Percentiles rank a stretch among this genome's conserved stretches.
Conservation (phyloP, 2,888 invertebrate species). For the Osedax fenrisi region DNA sequence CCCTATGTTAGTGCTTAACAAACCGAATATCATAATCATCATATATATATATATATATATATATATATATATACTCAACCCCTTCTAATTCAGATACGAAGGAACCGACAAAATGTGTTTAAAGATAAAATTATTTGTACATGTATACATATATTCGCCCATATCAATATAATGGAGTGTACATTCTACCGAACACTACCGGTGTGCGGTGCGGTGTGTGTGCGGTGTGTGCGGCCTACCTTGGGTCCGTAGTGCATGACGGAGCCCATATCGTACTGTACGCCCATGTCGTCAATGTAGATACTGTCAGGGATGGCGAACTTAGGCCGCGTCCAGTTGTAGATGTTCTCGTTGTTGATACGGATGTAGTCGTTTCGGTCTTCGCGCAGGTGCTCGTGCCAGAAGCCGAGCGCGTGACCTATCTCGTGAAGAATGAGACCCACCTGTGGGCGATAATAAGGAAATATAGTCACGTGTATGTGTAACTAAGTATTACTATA, state of each 20-base stretch:
- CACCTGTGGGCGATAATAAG: background rate
- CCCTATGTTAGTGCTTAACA: background rate
- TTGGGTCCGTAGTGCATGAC: slow-evolving; percentile 6
- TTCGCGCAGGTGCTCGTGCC: background rate
- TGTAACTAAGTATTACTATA: background rate
- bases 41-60: background rate
- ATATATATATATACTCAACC: too few relatives aligned
- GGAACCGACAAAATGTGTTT: background rate
- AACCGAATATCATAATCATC: too few relatives aligned
- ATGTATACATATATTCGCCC: background rate
- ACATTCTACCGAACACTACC: too few relatives aligned
- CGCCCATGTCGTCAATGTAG: background rate
- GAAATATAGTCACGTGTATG: background rate
- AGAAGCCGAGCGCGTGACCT: slow-evolving; percentile 5
- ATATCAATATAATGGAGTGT: too few relatives aligned
- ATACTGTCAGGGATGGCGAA: background rate
- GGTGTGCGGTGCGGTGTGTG: background rate
- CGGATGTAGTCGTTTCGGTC: background rate
- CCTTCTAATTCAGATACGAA: too few relatives aligned
- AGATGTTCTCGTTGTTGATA: background rate
- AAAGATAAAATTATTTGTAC: background rate
- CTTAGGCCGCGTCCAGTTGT: background rate
- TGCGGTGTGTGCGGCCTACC: background rate
- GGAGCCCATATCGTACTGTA: slow-evolving; percentile 1
- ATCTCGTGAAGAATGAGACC: background rate